These are phyloP conservation scores for Alexandromys fortis DNA, from an alignment of 2,113 vertebrate species.

Conservation along the genomic window DNA sequence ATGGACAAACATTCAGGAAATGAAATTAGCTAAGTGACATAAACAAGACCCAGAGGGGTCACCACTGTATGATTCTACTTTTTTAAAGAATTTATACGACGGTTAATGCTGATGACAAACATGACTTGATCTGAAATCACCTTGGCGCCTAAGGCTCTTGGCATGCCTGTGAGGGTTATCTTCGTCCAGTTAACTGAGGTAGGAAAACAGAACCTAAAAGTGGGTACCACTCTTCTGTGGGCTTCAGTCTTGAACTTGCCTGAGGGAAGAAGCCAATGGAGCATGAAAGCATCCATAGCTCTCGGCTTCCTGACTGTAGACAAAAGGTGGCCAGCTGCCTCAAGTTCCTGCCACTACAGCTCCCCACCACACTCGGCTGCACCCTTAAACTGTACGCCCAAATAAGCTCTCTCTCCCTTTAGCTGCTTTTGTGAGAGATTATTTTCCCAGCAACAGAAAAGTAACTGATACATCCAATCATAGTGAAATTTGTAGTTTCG, in stretches of 20 bases:
- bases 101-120: background rate
- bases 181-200: background rate
- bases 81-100: background rate
- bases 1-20: background rate
- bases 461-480: background rate
- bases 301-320: background rate
- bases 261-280: background rate
- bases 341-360: background rate
- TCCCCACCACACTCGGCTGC: rapidly evolving
- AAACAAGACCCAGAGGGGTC: background rate
- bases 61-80: background rate
- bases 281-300: background rate
- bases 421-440: background rate
- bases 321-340: background rate
- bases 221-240: background rate
- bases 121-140: background rate
- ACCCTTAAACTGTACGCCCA: background rate
- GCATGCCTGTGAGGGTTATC: background rate
- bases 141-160: background rate
- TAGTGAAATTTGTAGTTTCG: background rate
- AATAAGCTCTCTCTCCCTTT: background rate
- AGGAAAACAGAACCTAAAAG: background rate
- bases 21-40: background rate
- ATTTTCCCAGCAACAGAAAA: background rate
- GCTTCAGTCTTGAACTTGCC: background rate